Evolutionary conservation across 2,113 vertebrate species (phyloP).

Genomic region (Carassius gibelio): DNA sequence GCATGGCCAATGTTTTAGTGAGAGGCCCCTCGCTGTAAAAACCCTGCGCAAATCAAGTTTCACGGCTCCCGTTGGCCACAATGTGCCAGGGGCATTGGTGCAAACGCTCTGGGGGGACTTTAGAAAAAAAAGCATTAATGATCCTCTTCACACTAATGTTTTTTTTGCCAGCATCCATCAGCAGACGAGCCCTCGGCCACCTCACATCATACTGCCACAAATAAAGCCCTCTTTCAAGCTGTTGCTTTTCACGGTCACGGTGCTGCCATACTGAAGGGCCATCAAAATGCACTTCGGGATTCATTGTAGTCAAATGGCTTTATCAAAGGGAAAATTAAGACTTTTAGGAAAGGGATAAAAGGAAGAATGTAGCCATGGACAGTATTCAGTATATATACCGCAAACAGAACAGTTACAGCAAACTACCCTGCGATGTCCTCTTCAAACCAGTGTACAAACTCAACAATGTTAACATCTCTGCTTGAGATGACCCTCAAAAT

Average conservation of each 20-base stretch:
- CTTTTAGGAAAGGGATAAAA: neutral
- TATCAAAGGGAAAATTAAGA: neutral
- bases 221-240: constrained; percentile 39
- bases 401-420: no score
- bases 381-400: neutral
- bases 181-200: constrained; percentile 16
- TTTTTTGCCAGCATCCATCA: constrained; percentile 48
- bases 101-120: constrained; percentile 29
- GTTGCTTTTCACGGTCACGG: constrained; percentile 33
- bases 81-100: constrained; percentile 35
- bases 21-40: constrained; percentile 46
- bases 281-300: constrained; percentile 33
- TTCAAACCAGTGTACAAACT: neutral
- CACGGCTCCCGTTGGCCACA: constrained; percentile 47
- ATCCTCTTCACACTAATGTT: constrained; percentile 45
- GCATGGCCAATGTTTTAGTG: constrained; percentile 51
- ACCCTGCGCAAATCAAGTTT: constrained; percentile 59
- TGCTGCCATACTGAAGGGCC: neutral
- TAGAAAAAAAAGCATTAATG: constrained; percentile 48
- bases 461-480: neutral
- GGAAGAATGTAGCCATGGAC: neutral
- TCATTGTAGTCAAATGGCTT: constrained; percentile 30
- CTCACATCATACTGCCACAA: constrained; percentile 2
- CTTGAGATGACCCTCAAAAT: constrained; percentile 6
- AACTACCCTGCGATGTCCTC: neutral